Evolutionary conservation across 2,888 invertebrate species (phyloP).

Genomic region (Lacanobia oleracea): DNA sequence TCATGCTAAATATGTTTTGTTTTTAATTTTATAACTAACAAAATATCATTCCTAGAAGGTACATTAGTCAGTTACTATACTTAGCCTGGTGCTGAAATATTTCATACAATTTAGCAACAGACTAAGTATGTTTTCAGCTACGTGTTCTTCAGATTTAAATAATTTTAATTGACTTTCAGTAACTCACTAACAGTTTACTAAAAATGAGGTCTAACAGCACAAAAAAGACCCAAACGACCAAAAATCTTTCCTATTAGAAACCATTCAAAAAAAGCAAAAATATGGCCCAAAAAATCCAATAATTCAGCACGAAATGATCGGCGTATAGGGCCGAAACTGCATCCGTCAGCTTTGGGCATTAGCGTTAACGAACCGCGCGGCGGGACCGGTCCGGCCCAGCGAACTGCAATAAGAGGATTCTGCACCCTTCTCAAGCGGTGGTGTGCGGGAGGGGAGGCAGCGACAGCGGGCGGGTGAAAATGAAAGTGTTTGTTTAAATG

Average conservation of each 20-base stretch:
- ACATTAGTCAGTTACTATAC: too few relatives aligned
- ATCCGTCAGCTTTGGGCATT: constrained; percentile 84
- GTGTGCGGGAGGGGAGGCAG: constrained; percentile 62
- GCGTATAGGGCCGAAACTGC: constrained; percentile 83
- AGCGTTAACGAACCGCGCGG: constrained; percentile 83
- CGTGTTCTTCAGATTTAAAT: too few relatives aligned
- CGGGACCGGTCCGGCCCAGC: constrained; percentile 79
- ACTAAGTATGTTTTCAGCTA: too few relatives aligned
- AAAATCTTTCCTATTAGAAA: not conserved
- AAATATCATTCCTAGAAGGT: too few relatives aligned
- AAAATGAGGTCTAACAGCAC: not conserved
- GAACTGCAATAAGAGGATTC: constrained; percentile 90
- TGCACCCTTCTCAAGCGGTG: constrained; percentile 81
- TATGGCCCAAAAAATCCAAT: constrained; percentile 49
- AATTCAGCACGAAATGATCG: constrained; percentile 67
- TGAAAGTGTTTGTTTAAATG: constrained; percentile 20
- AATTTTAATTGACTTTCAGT: not conserved
- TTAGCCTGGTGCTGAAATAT: too few relatives aligned
- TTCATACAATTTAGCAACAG: too few relatives aligned
- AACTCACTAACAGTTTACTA: too few relatives aligned
- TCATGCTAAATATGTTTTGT: too few relatives aligned
- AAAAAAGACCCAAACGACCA: not conserved
- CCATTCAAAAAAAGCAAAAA: constrained; percentile 7
- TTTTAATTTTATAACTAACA: too few relatives aligned
- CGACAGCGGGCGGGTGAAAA: constrained; percentile 12